These are phyloP conservation scores for Diaperis boleti DNA, from an alignment of 2,888 invertebrate genomes.

Conservation along the genomic window DNA sequence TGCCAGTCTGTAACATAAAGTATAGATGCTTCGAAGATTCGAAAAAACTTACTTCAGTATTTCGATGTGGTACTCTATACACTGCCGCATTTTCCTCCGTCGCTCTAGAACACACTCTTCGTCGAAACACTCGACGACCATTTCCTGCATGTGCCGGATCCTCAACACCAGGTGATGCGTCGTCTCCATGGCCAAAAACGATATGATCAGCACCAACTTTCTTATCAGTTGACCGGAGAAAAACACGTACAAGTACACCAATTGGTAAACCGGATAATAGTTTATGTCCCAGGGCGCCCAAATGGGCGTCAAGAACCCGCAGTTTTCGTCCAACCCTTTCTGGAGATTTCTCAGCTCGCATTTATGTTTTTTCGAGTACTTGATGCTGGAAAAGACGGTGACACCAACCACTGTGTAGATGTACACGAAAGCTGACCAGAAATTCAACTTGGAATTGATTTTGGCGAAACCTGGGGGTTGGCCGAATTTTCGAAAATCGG, in stretches of 20 bases:
- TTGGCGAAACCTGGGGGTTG: neutral
- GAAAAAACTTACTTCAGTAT: slow-evolving; percentile 19
- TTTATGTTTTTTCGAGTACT: neutral
- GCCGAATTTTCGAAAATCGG: neutral
- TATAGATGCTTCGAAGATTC: neutral
- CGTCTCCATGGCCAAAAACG: slow-evolving; percentile 2
- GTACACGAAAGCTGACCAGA: neutral
- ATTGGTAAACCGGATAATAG: slow-evolving; percentile 6
- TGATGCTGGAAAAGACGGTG: neutral
- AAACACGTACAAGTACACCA: neutral
- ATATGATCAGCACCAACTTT: slow-evolving; percentile 8
- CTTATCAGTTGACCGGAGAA: slow-evolving; percentile 1
- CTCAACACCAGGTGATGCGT: slow-evolving; percentile 14
- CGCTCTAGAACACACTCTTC: too few species aligned
- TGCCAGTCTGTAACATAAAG: slow-evolving; percentile 8
- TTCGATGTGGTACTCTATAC: slow-evolving; percentile 6
- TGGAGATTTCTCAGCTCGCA: slow-evolving; percentile 3
- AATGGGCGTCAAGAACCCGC: slow-evolving; percentile 4
- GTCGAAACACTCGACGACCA: slow-evolving; percentile 18
- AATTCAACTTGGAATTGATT: neutral
- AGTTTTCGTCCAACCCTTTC: slow-evolving; percentile 16
- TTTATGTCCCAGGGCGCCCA: slow-evolving; percentile 8
- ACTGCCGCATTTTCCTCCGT: neutral
- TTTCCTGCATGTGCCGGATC: slow-evolving; percentile 9
- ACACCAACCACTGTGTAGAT: too few species aligned